Conservation (phyloP, 2,888 invertebrate species). For the Ctenicera cuprea region DNA sequence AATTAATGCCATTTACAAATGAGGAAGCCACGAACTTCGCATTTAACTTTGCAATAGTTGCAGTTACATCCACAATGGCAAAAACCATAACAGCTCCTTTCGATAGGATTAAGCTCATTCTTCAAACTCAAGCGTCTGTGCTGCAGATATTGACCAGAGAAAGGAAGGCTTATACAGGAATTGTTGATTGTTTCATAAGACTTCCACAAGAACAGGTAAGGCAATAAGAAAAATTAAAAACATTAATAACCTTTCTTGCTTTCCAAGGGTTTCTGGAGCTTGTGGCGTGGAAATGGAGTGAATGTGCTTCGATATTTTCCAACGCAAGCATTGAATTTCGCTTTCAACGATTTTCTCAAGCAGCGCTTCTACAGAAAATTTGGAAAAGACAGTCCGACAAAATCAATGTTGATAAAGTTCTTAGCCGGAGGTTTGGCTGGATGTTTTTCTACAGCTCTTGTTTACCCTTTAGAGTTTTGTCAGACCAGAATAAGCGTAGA, state of each 20-base stretch:
- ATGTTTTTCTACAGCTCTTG: constrained; percentile 34
- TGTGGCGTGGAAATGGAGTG: constrained; percentile 56
- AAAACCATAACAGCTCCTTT: constrained; percentile 57
- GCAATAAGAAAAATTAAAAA: neutral
- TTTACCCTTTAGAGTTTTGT: constrained; percentile 57
- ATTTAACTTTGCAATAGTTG: constrained; percentile 50
- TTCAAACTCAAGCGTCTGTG: constrained; percentile 57
- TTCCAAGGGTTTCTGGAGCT: constrained; percentile 53
- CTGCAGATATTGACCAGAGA: constrained; percentile 55
- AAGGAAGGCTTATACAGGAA: constrained; percentile 48
- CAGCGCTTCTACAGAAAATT: neutral
- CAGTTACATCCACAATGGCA: constrained; percentile 51
- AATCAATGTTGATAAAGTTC: constrained; percentile 11
- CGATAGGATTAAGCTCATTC: constrained; percentile 57
- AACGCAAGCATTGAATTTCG: constrained; percentile 56
- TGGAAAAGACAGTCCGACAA: neutral
- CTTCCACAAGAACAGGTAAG: constrained; percentile 57
- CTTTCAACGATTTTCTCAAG: constrained; percentile 42
- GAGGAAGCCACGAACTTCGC: constrained; percentile 41
- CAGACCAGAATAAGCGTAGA: constrained; percentile 54
- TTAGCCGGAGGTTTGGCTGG: constrained; percentile 54
- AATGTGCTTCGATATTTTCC: constrained; percentile 55
- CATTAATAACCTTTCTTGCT: neutral
- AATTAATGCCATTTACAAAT: constrained; percentile 26
- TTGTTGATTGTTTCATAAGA: constrained; percentile 51